Conservation (phyloP, 2,113 vertebrate species). For the Hystrix cristata region DNA sequence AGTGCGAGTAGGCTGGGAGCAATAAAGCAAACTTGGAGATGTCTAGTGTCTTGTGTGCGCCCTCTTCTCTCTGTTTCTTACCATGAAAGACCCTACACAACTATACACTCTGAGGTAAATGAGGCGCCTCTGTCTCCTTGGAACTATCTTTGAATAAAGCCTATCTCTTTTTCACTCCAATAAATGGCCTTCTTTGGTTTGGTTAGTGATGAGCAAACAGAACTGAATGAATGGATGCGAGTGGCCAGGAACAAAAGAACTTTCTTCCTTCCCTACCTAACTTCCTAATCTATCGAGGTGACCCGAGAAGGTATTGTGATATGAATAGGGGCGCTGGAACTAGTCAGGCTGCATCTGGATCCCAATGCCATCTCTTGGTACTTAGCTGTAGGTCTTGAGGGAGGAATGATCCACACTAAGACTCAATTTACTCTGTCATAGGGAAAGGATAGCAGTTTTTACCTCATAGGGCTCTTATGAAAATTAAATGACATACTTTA, state of each 20-base stretch:
- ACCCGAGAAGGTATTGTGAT: neutral
- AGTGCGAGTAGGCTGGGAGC: neutral
- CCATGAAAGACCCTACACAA: neutral
- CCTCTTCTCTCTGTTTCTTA: neutral
- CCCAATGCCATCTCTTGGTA: neutral
- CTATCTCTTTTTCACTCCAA: neutral
- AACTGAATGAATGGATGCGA: neutral
- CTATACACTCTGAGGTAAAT: neutral
- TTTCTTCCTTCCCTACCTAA: neutral
- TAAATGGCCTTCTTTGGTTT: neutral
- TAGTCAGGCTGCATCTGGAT: neutral
- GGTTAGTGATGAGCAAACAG: neutral
- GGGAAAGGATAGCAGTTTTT: neutral
- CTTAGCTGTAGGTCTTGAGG: neutral
- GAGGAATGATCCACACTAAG: neutral
- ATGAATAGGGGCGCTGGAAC: neutral
- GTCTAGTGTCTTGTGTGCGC: neutral
- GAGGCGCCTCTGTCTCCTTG: neutral
- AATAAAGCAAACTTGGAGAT: neutral
- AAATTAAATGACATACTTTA: conserved; percentile 2
- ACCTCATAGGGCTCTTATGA: neutral
- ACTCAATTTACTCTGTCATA: neutral
- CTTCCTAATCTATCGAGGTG: neutral
- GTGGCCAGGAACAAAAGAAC: neutral
- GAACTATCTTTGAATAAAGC: neutral